Evolutionary conservation across 2,797 vertebrate species (phyloP), one percentile per base, ranked within the genome.

Genomic region (Propithecus deckenii): DNA sequence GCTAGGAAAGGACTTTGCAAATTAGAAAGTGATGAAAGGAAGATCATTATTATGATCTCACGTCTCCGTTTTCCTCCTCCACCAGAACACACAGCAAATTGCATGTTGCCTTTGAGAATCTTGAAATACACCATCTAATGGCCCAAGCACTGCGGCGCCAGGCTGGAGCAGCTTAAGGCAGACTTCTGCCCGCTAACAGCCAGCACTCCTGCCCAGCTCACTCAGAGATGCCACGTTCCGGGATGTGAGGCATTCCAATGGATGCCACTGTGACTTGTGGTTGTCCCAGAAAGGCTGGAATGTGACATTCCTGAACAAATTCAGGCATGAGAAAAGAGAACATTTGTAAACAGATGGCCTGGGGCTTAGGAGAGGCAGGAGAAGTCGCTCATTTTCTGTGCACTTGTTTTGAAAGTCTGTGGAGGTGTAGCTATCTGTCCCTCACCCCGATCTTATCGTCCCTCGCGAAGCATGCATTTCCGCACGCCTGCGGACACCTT

Each of bases 271-370:
- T 55, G 79, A 91, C 69, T 48, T 7, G 35, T 30, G 52, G 83
- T 75, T 10, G 2, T 91, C 93, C 55, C 79, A 22, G 86, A 7
- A 4, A 84, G 79, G 12, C 52, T 89, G 94, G 48, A 94, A 93
- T 18, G 78, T 2, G 43, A 91, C 75, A 96, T 96, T 97, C 93
- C 69, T 41, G 46, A 79, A 69, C 96, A 93, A 91, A 98, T 96
- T 98, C 97, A 92, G n/a, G 32, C 78, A 91, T 17, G 80, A 97
- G 89, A 88, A 79, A 52, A 69, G 80, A 97, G 89, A 87, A 75
- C 5, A 61, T 61, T 50, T 89, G 63, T 92, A 92, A 98, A 94
- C 46, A 90, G 83, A 76, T 32, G 75, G 32, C 55, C 35, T 71
- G 67, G 67, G 55, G 79, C 43, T 78, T 81, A 52, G 63, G 79